Evolutionary conservation across 2,888 invertebrate genomes (phyloP), one percentile per base, ranked within the genome.

Genomic region (Drosophila subsilvestris): DNA sequence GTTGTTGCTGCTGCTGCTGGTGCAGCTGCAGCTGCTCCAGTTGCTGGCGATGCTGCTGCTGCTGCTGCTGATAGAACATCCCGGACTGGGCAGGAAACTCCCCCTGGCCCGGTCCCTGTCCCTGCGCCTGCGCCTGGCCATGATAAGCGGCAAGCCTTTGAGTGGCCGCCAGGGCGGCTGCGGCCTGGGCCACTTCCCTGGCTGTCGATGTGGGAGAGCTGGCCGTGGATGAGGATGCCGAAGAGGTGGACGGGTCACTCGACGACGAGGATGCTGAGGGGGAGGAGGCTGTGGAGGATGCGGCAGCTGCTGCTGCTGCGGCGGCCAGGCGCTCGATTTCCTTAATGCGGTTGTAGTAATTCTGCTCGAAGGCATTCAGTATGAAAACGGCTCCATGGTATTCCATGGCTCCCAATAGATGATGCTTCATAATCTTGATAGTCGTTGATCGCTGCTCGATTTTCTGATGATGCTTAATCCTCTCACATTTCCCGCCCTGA

Each of bases 361-460:
- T 89, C 69, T 90, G 89, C 84, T 91, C 91, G 67, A 91, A 91
- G 65, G 90, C 90, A 77, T 91, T 91, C 57, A 90, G 80, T 63
- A 91, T 89, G 78, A 89, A 85, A 54, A 91, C 37, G 37, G 37
- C 37, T 37, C 37, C 37, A 37, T 37, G 80, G 81, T 90, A 91
- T 76, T 92, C 91, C 91, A 91, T 91, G 63, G 60, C 51, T 51
- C 7, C 22, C 17, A 27, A n/a, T 3, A 37, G 37, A 37, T 37
- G 27, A 45, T 37, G 50, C 10, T 18, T 20, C 14, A 51, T 51
- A 37, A n/a, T 37, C 51, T 9, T 2, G 42, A 56, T n/a, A 14
- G 14, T 18, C 20, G 37, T 32, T 44, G 27, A 17, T 37, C 18
- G 20, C 27, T 50, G 14, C 37, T 32, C 14, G 37, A 56, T 45